Conservation (phyloP, 1,140 invertebrate species). For the Cataglyphis hispanica region DNA sequence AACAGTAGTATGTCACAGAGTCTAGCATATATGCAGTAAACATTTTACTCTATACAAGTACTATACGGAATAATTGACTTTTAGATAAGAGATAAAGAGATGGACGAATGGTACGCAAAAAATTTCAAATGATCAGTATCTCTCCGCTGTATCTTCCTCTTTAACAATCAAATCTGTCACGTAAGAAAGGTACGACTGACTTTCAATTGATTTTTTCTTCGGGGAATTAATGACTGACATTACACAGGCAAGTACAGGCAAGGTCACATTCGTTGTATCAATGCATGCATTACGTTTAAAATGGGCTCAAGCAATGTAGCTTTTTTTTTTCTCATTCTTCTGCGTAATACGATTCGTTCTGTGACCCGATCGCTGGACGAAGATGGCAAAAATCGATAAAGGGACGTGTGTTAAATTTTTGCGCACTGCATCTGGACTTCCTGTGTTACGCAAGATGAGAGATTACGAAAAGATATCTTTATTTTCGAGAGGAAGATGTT, state of each 20-base stretch:
- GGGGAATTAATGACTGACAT: constrained; percentile 28
- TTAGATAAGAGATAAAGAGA: neutral
- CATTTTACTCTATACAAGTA: neutral
- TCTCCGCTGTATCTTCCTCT: neutral
- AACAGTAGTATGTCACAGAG: neutral
- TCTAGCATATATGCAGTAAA: neutral
- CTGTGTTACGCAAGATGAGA: constrained; percentile 6
- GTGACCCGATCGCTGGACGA: neutral
- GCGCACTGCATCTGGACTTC: constrained; percentile 10
- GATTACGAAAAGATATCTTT: neutral
- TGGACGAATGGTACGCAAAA: neutral
- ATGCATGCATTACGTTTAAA: constrained; percentile 16
- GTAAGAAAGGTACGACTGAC: constrained; percentile 15
- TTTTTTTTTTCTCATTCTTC: constrained; percentile 6
- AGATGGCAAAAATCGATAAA: constrained; percentile 28
- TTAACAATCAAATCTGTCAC: constrained; percentile 2
- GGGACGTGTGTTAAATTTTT: neutral
- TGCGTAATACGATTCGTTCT: constrained; percentile 29
- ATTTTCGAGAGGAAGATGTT: constrained; percentile 8
- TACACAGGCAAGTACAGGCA: neutral
- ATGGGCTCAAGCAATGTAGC: neutral
- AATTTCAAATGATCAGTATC: neutral
- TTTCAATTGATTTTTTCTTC: constrained; percentile 27
- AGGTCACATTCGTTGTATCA: constrained; percentile 4
- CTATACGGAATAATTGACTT: neutral